These are phyloP conservation scores for Poeciliopsis retropinna DNA, from an alignment of 2,113 vertebrate species.

Conservation along the genomic window DNA sequence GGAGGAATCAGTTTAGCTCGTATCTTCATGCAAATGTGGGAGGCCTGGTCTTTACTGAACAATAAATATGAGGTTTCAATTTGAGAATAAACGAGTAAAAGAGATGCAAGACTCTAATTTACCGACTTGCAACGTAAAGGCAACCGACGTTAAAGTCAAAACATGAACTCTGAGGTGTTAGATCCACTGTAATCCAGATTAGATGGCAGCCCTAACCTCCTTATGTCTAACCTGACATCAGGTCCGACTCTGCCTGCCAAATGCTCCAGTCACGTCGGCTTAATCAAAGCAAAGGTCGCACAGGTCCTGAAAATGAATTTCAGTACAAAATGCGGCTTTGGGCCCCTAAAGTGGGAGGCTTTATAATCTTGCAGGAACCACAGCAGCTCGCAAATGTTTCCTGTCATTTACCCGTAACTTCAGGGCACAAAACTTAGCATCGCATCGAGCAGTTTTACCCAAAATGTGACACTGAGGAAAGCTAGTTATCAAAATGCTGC, in stretches of 20 bases:
- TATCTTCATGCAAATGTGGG: conserved; percentile 4
- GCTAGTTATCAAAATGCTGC: conserved; percentile 21
- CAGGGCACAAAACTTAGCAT: conserved; percentile 34
- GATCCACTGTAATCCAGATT: conserved; percentile 71
- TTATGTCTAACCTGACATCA: conserved; percentile 29
- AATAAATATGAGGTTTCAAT: conserved; percentile 9
- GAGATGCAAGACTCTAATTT: conserved; percentile 3
- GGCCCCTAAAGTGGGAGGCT: not conserved
- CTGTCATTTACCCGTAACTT: not conserved
- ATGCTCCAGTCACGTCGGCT: conserved; percentile 20
- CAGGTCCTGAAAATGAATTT: not conserved
- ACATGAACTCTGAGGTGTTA: conserved; percentile 37
- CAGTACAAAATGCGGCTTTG: not conserved
- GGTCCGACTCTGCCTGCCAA: conserved; percentile 17
- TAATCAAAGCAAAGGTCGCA: conserved; percentile 42
- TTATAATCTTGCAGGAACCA: not conserved
- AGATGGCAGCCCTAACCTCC: conserved; percentile 39
- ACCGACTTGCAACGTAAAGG: conserved; percentile 21
- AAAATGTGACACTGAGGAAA: conserved; percentile 27
- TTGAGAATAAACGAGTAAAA: not conserved
- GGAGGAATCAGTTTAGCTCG: conserved; percentile 3
- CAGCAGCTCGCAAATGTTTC: not conserved
- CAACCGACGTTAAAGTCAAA: conserved; percentile 44
- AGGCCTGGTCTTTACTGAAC: not conserved
- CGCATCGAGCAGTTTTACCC: conserved; percentile 26